phyloP scores from a whole-genome alignment of 1,140 invertebrate genomes.

The Leptinotarsa texana region DNA sequence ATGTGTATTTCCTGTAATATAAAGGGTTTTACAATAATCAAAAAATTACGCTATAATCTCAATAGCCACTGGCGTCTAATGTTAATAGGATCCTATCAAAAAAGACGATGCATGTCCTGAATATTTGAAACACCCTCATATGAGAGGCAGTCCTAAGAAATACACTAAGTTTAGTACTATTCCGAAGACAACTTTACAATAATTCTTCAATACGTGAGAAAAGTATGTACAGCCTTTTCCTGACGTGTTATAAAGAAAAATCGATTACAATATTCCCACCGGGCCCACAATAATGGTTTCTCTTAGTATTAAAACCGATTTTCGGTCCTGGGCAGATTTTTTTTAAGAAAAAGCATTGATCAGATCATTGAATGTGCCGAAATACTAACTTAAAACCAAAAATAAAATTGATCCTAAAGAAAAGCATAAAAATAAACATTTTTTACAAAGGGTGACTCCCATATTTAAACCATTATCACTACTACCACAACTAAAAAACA shows the following conservation, averaged over 20 bases:
- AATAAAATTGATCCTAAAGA: neutral
- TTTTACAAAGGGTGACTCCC: neutral
- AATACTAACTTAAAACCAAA: neutral
- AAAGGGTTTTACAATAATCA: too few relatives aligned
- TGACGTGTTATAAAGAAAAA: neutral
- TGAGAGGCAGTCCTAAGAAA: neutral
- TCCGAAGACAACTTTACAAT: slow-evolving; percentile 5
- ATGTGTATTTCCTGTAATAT: too few relatives aligned
- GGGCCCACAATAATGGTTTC: neutral
- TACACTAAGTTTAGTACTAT: slow-evolving; percentile 5
- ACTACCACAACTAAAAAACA: slow-evolving; percentile 6
- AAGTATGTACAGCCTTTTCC: slow-evolving; percentile 18
- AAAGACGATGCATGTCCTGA: neutral
- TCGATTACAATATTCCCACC: too few relatives aligned
- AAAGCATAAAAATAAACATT: neutral
- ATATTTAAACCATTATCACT: neutral
- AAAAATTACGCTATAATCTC: too few relatives aligned
- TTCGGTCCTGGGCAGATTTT: neutral
- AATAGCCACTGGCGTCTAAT: neutral
- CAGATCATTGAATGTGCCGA: too few relatives aligned
- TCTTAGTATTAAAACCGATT: neutral
- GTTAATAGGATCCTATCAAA: neutral
- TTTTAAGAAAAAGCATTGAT: too few relatives aligned
- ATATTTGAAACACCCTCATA: neutral
- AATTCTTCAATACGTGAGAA: slow-evolving; percentile 17